Conservation (phyloP, 2,888 invertebrate species). For the Girardia tigrina region DNA sequence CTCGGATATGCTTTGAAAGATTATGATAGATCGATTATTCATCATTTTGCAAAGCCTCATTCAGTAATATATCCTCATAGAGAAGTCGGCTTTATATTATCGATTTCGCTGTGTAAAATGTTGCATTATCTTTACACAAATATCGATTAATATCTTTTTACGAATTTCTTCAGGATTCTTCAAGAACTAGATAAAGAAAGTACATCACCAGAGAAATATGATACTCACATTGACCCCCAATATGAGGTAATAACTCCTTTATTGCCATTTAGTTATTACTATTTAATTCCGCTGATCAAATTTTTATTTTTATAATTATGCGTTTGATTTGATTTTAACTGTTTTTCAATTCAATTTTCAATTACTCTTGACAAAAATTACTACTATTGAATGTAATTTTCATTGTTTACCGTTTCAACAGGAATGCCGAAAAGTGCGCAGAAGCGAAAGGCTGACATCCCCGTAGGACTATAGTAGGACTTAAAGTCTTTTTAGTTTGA, state of each 20-base stretch:
- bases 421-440: too few relatives aligned
- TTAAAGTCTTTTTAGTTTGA: too few relatives aligned
- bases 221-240: background rate
- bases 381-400: too few relatives aligned
- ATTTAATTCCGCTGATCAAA: too few relatives aligned
- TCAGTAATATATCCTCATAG: background rate
- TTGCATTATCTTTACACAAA: background rate
- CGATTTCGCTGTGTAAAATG: background rate
- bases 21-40: background rate
- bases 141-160: background rate
- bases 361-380: too few relatives aligned
- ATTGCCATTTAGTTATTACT: too few relatives aligned
- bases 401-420: too few relatives aligned
- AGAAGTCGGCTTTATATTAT: slow-evolving; percentile 1
- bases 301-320: too few relatives aligned
- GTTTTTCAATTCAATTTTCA: too few relatives aligned
- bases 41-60: slow-evolving; percentile 14
- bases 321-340: too few relatives aligned
- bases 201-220: background rate
- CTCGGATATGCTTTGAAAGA: background rate
- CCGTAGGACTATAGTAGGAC: too few relatives aligned
- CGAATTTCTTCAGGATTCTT: background rate
- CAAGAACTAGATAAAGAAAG: background rate
- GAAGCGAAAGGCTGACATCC: too few relatives aligned
- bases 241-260: background rate